phyloP scores from a whole-genome alignment of 2,888 invertebrate species.

The Drosophila anomalata region DNA sequence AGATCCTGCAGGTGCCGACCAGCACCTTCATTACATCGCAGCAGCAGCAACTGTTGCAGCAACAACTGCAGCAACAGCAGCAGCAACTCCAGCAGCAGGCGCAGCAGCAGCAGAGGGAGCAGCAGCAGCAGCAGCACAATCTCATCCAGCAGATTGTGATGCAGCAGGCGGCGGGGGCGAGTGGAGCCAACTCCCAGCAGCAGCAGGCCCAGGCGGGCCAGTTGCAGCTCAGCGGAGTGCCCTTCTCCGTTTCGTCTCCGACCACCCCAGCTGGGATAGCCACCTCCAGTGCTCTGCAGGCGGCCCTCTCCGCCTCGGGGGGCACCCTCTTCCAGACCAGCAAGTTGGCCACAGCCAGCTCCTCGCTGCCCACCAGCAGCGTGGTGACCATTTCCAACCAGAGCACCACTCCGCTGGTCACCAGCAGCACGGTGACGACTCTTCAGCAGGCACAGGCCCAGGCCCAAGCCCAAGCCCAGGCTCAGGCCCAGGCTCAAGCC shows the following conservation, averaged over 20 bases:
- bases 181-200: slow-evolving; percentile 82
- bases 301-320: slow-evolving; percentile 83
- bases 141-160: slow-evolving; percentile 81
- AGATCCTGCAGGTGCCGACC: slow-evolving; percentile 1
- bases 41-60: slow-evolving; percentile 5
- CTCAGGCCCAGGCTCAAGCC: background rate
- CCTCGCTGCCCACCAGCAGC: slow-evolving; percentile 81
- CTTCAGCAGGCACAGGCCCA: slow-evolving; percentile 52
- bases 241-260: slow-evolving; percentile 80
- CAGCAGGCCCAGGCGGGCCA: slow-evolving; percentile 53
- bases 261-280: slow-evolving; percentile 80
- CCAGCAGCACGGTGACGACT: slow-evolving; percentile 80
- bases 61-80: slow-evolving; percentile 54
- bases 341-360: slow-evolving; percentile 53
- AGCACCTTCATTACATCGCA: slow-evolving; percentile 4
- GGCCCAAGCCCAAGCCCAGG: background rate
- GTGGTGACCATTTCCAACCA: slow-evolving; percentile 82
- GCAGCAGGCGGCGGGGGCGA: slow-evolving; percentile 80
- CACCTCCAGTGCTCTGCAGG: slow-evolving; percentile 73
- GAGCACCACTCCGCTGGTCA: slow-evolving; percentile 76
- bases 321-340: slow-evolving; percentile 84
- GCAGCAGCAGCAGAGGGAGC: slow-evolving; percentile 75
- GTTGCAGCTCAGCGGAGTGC: slow-evolving; percentile 78
- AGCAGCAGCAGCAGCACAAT: slow-evolving; percentile 68
- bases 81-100: slow-evolving; percentile 69